Conservation (phyloP, 2,113 vertebrate species). For the Picathartes gymnocephalus region DNA sequence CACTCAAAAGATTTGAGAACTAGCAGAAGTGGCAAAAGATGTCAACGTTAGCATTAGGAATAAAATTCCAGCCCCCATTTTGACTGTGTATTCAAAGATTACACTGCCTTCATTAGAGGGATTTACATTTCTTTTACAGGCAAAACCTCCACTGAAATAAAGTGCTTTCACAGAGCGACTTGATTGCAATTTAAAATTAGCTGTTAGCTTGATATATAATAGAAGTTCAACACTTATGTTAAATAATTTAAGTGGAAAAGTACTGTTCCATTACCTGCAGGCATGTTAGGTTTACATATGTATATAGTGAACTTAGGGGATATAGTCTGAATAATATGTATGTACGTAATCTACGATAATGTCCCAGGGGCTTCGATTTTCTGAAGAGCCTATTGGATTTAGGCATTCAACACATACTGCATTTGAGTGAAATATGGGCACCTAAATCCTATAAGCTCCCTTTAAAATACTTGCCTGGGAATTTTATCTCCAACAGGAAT, state of each 20-base stretch:
- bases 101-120: constrained; percentile 40
- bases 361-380: constrained; percentile 42
- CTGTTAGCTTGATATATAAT: constrained; percentile 60
- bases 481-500: constrained; percentile 22
- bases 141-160: constrained; percentile 42
- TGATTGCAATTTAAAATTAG: constrained; percentile 65
- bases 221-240: constrained; percentile 49
- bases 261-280: constrained; percentile 56
- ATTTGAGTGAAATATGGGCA: constrained; percentile 27
- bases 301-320: constrained; percentile 33
- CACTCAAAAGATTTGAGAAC: background rate
- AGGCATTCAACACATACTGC: background rate
- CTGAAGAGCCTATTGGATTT: constrained; percentile 42
- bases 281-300: constrained; percentile 55
- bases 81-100: constrained; percentile 31
- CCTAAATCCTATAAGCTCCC: constrained; percentile 32
- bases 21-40: constrained; percentile 17
- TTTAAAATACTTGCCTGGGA: constrained; percentile 26
- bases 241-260: constrained; percentile 66
- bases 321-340: constrained; percentile 38
- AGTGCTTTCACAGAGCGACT: constrained; percentile 51
- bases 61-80: constrained; percentile 38
- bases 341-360: constrained; percentile 13
- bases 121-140: constrained; percentile 50
- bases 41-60: constrained; percentile 21